Evolutionary conservation across 2,888 invertebrate species (phyloP).

Genomic region (Gonocerus acuteangulatus): DNA sequence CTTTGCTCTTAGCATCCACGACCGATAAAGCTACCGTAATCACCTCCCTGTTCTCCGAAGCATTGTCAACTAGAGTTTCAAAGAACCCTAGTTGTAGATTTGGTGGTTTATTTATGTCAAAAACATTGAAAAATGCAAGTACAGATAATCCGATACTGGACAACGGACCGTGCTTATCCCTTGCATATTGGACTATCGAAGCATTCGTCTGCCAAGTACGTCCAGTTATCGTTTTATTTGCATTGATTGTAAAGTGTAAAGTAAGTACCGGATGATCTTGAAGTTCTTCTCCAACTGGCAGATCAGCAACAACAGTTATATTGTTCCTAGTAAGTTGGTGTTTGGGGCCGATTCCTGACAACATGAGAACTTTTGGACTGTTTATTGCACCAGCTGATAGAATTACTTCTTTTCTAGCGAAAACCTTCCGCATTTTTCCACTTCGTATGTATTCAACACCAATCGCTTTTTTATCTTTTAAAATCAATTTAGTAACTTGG

Average conservation of each 20-base stretch:
- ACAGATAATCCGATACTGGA: background rate
- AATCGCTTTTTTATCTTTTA: constrained; percentile 24
- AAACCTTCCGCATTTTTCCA: constrained; percentile 17
- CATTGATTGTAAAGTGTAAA: constrained; percentile 5
- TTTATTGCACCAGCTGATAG: constrained; percentile 32
- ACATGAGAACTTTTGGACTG: constrained; percentile 33
- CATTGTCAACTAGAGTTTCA: no score
- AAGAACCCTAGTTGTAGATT: no score
- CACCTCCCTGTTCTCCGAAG: no score
- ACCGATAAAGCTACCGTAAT: background rate
- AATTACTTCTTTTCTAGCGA: constrained; percentile 31
- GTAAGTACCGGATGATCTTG: constrained; percentile 17
- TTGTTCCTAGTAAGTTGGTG: constrained; percentile 3
- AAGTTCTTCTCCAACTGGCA: constrained; percentile 23
- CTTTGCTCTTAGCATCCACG: constrained; percentile 44
- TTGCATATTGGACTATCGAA: constrained; percentile 11
- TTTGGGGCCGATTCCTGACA: constrained; percentile 34
- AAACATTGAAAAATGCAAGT: constrained; percentile 10
- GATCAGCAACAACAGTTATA: constrained; percentile 9
- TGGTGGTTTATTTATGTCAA: no score
- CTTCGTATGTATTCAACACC: constrained; percentile 26
- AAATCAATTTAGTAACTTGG: constrained; percentile 25
- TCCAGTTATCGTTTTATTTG: background rate
- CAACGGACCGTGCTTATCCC: constrained; percentile 7
- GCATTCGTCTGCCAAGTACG: background rate